phyloP scores from a whole-genome alignment of 2,113 vertebrate genomes.

The Gymnorhina tibicen region DNA sequence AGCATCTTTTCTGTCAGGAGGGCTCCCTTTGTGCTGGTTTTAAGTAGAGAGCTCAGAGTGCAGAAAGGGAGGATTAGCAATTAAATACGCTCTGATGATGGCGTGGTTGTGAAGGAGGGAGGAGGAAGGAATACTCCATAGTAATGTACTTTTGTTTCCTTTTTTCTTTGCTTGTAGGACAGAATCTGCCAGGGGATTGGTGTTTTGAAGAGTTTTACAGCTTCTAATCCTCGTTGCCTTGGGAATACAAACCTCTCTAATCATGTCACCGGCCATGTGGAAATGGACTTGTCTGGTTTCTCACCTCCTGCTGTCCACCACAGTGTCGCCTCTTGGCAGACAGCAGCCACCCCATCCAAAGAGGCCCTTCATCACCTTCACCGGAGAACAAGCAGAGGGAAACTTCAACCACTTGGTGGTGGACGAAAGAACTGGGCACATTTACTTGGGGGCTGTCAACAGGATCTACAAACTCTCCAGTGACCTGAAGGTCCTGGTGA shows the following conservation, averaged over 20 bases:
- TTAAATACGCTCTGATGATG: constrained; percentile 50
- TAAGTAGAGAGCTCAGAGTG: constrained; percentile 23
- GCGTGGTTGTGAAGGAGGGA: constrained; percentile 34
- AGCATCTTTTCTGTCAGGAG: constrained; percentile 26
- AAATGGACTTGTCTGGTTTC: constrained; percentile 84
- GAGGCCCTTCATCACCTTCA: constrained; percentile 84
- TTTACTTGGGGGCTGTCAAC: constrained; percentile 94
- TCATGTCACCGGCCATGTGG: constrained; percentile 74
- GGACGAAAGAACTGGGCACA: constrained; percentile 91
- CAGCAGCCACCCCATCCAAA: constrained; percentile 76
- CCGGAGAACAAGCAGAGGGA: constrained; percentile 81
- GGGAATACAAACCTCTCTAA: constrained; percentile 61
- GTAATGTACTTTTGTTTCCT: constrained; percentile 42
- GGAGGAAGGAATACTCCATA: constrained; percentile 39
- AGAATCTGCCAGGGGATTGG: constrained; percentile 50
- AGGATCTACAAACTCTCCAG: constrained; percentile 96
- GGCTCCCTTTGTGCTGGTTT: constrained; percentile 32
- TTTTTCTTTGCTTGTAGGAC: constrained; percentile 54
- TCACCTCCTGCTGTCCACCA: constrained; percentile 81
- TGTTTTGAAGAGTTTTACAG: constrained; percentile 68
- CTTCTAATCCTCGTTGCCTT: constrained; percentile 52
- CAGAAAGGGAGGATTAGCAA: constrained; percentile 60
- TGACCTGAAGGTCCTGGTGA: constrained; percentile 85
- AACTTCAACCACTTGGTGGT: constrained; percentile 95
- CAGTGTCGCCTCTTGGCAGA: constrained; percentile 74